Evolutionary conservation across 2,797 vertebrate genomes (phyloP).

Genomic region (Esox lucius): DNA sequence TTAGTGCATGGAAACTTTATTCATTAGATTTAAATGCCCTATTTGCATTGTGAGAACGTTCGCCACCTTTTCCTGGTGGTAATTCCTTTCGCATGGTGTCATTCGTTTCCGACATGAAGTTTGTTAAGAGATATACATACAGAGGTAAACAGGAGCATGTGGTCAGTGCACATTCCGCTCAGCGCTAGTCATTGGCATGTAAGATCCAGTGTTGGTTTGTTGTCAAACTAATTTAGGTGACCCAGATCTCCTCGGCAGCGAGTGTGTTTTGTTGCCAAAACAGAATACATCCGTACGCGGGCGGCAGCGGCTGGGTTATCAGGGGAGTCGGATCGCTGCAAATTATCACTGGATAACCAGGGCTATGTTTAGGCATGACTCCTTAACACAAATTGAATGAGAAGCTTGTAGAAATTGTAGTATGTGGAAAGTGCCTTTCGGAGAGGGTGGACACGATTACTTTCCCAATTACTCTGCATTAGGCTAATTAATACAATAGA

Average conservation of each 20-base stretch:
- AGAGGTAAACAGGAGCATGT: neutral
- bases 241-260: neutral
- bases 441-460: neutral
- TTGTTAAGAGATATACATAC: neutral
- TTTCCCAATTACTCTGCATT: neutral
- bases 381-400: neutral
- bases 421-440: neutral
- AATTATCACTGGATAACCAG: too few species aligned
- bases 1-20: neutral
- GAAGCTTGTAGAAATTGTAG: neutral
- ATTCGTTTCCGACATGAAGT: neutral
- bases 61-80: neutral
- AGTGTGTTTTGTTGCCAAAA: neutral
- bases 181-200: neutral
- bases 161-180: neutral
- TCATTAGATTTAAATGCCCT: neutral
- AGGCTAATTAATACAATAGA: neutral
- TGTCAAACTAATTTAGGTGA: neutral
- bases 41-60: neutral
- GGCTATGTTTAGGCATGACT: neutral
- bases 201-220: neutral
- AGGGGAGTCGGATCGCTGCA: too few species aligned
- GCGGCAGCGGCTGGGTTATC: too few species aligned
- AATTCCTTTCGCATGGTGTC: neutral
- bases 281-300: neutral